These are phyloP conservation scores for Phenacoccus solenopsis DNA, from an alignment of 1,140 invertebrate genomes.

Conservation along the genomic window DNA sequence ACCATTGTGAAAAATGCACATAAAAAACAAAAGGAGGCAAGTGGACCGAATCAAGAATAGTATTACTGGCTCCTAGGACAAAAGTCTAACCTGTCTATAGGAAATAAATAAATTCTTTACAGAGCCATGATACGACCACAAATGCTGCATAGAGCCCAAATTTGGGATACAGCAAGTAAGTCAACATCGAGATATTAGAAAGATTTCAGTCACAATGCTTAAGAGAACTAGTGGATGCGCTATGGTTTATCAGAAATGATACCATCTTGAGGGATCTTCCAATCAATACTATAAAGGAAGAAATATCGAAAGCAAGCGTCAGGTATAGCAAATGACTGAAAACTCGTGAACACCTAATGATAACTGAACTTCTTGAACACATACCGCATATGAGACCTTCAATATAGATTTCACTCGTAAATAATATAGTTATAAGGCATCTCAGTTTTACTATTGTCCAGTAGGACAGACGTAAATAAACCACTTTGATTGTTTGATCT, in stretches of 20 bases:
- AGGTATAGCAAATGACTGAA: neutral
- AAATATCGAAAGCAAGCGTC: neutral
- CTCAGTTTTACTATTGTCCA: too few relatives aligned
- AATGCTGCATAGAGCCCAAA: slow-evolving; percentile 30
- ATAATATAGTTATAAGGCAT: too few relatives aligned
- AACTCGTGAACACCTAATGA: neutral
- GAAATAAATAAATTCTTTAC: too few relatives aligned
- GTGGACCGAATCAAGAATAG: too few relatives aligned
- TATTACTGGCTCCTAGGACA: too few relatives aligned
- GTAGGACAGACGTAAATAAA: too few relatives aligned
- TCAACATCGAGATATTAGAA: slow-evolving; percentile 28
- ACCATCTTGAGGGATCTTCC: neutral
- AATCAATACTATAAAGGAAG: slow-evolving; percentile 1
- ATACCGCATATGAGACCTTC: neutral
- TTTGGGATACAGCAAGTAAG: slow-evolving; percentile 30
- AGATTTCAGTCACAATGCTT: slow-evolving; percentile 18
- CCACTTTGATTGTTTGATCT: too few relatives aligned
- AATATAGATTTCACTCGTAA: too few relatives aligned
- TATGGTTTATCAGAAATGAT: neutral
- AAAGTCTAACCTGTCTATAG: too few relatives aligned
- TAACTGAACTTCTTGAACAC: neutral
- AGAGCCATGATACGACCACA: too few relatives aligned
- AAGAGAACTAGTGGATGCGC: neutral
- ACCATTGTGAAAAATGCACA: too few relatives aligned
- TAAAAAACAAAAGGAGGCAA: too few relatives aligned